Conservation (phyloP, 2,797 vertebrate genomes). For the Gallinago solitaria region DNA sequence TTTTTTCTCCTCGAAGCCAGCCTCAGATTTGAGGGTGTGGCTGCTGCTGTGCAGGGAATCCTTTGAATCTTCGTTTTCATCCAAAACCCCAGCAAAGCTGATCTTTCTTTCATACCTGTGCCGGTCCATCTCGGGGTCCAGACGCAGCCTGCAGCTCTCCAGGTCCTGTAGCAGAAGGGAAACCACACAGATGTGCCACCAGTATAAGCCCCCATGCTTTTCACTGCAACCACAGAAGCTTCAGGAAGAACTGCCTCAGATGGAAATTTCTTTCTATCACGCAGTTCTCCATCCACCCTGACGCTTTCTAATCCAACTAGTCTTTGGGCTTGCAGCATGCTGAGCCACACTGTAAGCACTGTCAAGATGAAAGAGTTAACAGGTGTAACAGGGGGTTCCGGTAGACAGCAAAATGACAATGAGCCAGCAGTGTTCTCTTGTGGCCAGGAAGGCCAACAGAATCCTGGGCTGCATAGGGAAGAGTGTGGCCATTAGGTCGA, state of each 20-base stretch:
- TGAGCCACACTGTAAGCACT: neutral
- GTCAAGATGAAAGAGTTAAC: neutral
- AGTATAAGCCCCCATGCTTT: neutral
- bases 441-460: no score
- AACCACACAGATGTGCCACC: neutral
- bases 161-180: conserved; percentile 82
- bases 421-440: no score
- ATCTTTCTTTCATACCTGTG: conserved; percentile 99
- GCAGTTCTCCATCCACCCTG: neutral
- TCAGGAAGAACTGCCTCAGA: neutral
- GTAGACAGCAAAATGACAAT: no score
- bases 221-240: neutral
- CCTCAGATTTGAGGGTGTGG: conserved; percentile 97
- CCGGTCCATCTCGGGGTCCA: conserved; percentile 94
- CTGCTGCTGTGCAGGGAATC: conserved; percentile 97
- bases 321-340: neutral
- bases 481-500: no score
- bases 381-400: no score
- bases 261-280: neutral
- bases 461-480: no score
- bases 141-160: conserved; percentile 91
- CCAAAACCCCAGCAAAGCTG: conserved; percentile 97
- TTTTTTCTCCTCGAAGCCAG: conserved; percentile 93
- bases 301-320: neutral
- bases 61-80: conserved; percentile 95